These are phyloP conservation scores for Calameuta filiformis DNA, from an alignment of 2,888 invertebrate genomes.

Conservation along the genomic window DNA sequence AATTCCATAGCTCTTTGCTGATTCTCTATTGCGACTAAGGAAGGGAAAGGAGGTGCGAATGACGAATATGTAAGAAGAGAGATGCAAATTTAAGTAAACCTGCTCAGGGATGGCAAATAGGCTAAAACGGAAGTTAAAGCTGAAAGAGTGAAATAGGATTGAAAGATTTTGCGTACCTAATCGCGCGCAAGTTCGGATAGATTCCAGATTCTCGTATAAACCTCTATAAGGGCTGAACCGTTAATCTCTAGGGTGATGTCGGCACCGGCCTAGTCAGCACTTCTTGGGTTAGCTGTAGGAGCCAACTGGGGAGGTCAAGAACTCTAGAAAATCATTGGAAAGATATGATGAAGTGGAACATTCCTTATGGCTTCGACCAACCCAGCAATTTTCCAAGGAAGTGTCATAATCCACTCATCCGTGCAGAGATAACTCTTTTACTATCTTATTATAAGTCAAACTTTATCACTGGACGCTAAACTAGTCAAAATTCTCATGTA, in stretches of 20 bases:
- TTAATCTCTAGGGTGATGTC: not conserved
- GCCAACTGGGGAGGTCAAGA: not conserved
- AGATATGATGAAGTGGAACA: conserved; percentile 22
- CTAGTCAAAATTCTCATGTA: not conserved
- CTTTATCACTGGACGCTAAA: not conserved
- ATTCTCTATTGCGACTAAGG: not conserved
- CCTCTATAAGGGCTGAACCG: not conserved
- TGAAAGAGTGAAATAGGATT: not conserved
- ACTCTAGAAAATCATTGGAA: conserved; percentile 2
- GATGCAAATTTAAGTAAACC: not conserved
- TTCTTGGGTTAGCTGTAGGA: not conserved
- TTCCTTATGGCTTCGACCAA: conserved; percentile 13
- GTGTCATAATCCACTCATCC: conserved; percentile 6
- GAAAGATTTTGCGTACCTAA: not conserved
- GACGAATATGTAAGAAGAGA: not conserved
- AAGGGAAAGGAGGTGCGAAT: not conserved
- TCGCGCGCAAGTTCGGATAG: not conserved
- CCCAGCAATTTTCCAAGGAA: conserved; percentile 18
- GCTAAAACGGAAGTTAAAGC: not conserved
- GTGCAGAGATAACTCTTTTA: not conserved
- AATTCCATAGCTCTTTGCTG: not conserved
- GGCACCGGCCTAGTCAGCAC: not conserved
- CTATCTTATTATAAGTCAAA: not conserved
- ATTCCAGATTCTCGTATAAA: not conserved
- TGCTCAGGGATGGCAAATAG: not conserved